Conservation (phyloP, 1,140 invertebrate genomes). For the Acromyrmex echinatior region DNA sequence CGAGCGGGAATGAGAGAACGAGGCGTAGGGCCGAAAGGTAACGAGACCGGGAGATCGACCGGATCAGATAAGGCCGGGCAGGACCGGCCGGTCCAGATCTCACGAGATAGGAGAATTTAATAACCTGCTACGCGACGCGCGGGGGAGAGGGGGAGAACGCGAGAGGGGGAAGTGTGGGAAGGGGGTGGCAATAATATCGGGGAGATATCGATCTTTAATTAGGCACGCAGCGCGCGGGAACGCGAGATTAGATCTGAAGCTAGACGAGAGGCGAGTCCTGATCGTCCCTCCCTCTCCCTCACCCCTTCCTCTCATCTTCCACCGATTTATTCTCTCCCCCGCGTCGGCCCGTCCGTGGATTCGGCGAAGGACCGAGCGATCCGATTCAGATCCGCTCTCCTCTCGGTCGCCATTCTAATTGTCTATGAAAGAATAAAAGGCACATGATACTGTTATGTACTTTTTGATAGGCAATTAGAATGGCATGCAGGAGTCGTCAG, state of each 20-base stretch:
- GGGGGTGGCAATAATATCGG: constrained; percentile 85
- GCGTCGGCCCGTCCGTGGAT: not conserved
- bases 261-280: constrained; percentile 80
- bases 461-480: no score
- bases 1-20: constrained; percentile 29
- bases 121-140: constrained; percentile 82
- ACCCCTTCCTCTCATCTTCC: constrained; percentile 22
- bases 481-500: not conserved
- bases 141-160: constrained; percentile 43
- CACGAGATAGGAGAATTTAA: constrained; percentile 86
- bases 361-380: not conserved
- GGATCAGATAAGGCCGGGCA: constrained; percentile 83
- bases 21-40: constrained; percentile 76
- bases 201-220: constrained; percentile 87
- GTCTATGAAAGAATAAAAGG: constrained; percentile 43
- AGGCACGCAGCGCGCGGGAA: constrained; percentile 86
- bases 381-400: constrained; percentile 40
- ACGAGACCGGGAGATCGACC: constrained; percentile 82
- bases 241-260: constrained; percentile 84
- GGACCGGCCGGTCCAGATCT: constrained; percentile 85
- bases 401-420: constrained; percentile 57
- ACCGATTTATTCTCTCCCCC: constrained; percentile 26
- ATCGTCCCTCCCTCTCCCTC: constrained; percentile 54
- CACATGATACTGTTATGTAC: constrained; percentile 18
- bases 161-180: constrained; percentile 71